Evolutionary conservation across 64 coral and sea anemone genomes (phyloP).

Genomic region (Platygyra sinensis): DNA sequence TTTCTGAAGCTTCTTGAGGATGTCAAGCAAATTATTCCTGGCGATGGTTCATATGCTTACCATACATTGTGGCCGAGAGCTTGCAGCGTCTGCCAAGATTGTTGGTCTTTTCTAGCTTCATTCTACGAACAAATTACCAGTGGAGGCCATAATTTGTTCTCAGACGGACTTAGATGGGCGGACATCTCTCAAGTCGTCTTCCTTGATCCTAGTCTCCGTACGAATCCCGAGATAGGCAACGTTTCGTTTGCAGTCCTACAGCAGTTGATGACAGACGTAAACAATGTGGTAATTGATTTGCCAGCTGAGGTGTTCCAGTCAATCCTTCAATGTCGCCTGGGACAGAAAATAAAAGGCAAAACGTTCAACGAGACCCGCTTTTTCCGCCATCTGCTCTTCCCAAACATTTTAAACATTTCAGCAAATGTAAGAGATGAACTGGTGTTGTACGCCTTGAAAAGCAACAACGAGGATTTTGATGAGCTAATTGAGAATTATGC

Average conservation of each 20-base stretch:
- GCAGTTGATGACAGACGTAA: not conserved
- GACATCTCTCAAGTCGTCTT: slow-evolving; percentile 39
- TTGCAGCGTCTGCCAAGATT: slow-evolving; percentile 9
- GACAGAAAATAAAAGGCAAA: not conserved
- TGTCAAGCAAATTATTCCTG: not conserved
- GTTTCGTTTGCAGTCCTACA: slow-evolving; percentile 64
- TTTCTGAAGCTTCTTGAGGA: too few relatives aligned
- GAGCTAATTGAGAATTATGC: slow-evolving; percentile 31
- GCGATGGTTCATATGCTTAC: slow-evolving; percentile 3
- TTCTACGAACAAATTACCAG: slow-evolving; percentile 50
- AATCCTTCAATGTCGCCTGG: not conserved
- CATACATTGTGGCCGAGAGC: slow-evolving; percentile 77
- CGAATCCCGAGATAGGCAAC: slow-evolving; percentile 46
- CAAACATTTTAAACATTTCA: slow-evolving; percentile 21
- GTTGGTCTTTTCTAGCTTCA: slow-evolving; percentile 12
- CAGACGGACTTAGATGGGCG: slow-evolving; percentile 50
- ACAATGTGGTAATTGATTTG: slow-evolving; percentile 55
- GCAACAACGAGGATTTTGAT: not conserved
- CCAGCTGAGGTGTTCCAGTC: slow-evolving; percentile 69
- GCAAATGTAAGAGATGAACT: slow-evolving; percentile 23
- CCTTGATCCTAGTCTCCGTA: slow-evolving; percentile 37
- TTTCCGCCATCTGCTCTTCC: slow-evolving; percentile 67
- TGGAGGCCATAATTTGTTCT: slow-evolving; percentile 26
- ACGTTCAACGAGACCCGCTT: slow-evolving; percentile 34
- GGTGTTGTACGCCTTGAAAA: slow-evolving; percentile 46